Percentiles rank a stretch among this genome's conserved stretches.
phyloP scores from a whole-genome alignment of 2,888 invertebrate genomes.

The Leptinotarsa peninsularis region DNA sequence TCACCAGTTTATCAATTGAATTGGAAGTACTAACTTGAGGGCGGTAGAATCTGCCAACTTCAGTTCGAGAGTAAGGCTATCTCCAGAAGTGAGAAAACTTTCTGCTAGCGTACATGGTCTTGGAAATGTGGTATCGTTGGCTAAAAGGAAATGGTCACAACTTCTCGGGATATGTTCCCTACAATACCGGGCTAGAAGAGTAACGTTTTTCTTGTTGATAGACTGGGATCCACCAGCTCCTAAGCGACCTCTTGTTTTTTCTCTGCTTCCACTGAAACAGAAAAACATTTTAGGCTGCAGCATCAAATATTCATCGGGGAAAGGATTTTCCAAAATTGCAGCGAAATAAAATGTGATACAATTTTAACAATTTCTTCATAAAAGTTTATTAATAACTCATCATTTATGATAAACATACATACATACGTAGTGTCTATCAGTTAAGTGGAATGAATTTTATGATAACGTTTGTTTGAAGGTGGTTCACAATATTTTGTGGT shows the following conservation, averaged over 20 bases:
- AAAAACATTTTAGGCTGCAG: neutral
- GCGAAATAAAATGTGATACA: too few species aligned
- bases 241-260: slow-evolving; percentile 57
- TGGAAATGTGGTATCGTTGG: slow-evolving; percentile 68
- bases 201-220: slow-evolving; percentile 72
- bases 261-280: slow-evolving; percentile 58
- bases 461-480: too few species aligned
- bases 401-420: too few species aligned
- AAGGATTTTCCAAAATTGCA: too few species aligned
- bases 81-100: slow-evolving; percentile 85
- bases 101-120: slow-evolving; percentile 83
- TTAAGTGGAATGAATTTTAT: too few species aligned
- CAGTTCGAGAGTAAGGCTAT: slow-evolving; percentile 83
- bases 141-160: slow-evolving; percentile 84
- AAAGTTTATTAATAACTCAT: too few species aligned
- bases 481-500: too few species aligned
- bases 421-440: too few species aligned
- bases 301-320: neutral
- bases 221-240: slow-evolving; percentile 56
- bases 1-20: too few species aligned
- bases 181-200: slow-evolving; percentile 84
- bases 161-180: slow-evolving; percentile 84
- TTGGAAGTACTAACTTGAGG: slow-evolving; percentile 73
- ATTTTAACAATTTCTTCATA: too few species aligned
- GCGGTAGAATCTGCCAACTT: slow-evolving; percentile 86